Evolutionary conservation across 2,797 vertebrate genomes (phyloP).

Genomic region (Darevskia nairensis): DNA sequence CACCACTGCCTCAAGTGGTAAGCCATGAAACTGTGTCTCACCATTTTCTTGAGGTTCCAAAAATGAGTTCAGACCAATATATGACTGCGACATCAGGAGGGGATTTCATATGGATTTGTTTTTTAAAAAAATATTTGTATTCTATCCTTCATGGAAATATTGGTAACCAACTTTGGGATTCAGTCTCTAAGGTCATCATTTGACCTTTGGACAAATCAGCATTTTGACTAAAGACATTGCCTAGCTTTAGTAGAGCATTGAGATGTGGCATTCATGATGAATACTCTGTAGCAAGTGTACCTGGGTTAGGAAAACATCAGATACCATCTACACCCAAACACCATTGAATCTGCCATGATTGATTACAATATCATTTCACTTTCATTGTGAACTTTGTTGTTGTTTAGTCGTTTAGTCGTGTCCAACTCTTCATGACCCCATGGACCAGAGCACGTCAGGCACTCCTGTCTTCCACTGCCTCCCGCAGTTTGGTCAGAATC

Average conservation of each 20-base stretch:
- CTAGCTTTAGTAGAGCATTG: neutral
- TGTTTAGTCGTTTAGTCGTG: too few species aligned
- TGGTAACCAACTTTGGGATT: too few species aligned
- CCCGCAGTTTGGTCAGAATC: too few species aligned
- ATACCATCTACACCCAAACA: neutral
- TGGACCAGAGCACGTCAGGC: too few species aligned
- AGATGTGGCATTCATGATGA: neutral
- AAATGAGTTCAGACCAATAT: neutral
- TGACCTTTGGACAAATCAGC: too few species aligned
- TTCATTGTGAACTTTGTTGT: constrained; percentile 25
- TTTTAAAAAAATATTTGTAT: too few species aligned
- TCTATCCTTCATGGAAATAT: neutral
- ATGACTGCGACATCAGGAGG: neutral
- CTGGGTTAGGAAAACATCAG: neutral
- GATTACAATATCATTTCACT: neutral
- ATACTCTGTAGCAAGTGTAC: neutral
- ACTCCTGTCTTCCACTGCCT: too few species aligned
- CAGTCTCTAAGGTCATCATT: neutral
- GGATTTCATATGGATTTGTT: too few species aligned
- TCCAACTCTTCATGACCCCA: too few species aligned
- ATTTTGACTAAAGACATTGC: neutral
- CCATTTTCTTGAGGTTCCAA: neutral
- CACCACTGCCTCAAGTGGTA: too few species aligned
- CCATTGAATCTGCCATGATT: neutral
- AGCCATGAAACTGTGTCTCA: too few species aligned